Percentiles rank a stretch among this genome's conserved stretches.
Conservation (phyloP, 2,797 vertebrate genomes). For the Chrysocyon brachyurus region DNA sequence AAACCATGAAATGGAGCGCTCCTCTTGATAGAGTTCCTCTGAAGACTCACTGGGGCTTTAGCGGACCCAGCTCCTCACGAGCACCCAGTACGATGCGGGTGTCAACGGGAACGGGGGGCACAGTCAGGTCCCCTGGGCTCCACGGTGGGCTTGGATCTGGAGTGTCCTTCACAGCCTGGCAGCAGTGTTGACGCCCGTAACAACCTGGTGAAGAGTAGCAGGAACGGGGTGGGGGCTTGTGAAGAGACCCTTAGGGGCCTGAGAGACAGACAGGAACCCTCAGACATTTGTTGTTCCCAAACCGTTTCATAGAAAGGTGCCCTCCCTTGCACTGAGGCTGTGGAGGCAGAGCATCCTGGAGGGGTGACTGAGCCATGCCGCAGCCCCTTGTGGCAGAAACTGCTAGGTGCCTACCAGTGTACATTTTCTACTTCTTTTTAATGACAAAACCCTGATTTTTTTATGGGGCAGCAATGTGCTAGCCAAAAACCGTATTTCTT, state of each 20-base stretch:
- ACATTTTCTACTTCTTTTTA: background rate
- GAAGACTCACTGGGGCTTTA: background rate
- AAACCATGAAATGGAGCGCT: background rate
- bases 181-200: background rate
- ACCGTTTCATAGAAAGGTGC: background rate
- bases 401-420: background rate
- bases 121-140: background rate
- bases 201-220: too few relatives aligned
- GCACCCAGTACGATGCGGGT: too few relatives aligned
- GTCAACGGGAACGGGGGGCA: background rate
- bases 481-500: background rate
- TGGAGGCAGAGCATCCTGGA: too few relatives aligned
- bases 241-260: background rate
- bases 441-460: background rate
- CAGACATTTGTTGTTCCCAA: background rate
- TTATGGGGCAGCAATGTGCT: background rate
- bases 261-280: background rate
- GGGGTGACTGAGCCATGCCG: background rate
- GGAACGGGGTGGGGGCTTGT: background rate
- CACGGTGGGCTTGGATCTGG: background rate
- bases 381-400: background rate
- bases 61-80: background rate
- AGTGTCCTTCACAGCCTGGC: background rate
- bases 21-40: background rate
- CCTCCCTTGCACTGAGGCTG: rapidly evolving